Base-by-base conservation (phyloP, 2,797 vertebrate species). In the Sebastes flavidus region DNA sequence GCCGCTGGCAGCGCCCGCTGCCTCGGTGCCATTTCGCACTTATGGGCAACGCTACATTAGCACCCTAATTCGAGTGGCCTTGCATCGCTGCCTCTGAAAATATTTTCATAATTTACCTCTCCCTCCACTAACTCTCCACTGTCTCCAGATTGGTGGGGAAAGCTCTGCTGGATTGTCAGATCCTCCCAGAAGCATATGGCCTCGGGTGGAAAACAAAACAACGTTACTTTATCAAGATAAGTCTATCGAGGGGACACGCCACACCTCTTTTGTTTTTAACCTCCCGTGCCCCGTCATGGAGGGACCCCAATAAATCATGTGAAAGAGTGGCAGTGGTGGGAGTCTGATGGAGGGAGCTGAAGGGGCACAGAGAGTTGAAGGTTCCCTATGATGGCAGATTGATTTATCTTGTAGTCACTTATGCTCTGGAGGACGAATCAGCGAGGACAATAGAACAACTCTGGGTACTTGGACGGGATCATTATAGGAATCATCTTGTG, bases 21-120 rank as follows among this genome's bases (percentile, higher is more conserved):
- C 82, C 88, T 91, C 90, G 80, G 81, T 89, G 87, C 87, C 90
- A 90, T 93, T 91, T 89, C 10, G 83, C 90, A 75, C 90, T 94
- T 91, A 91, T 85, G 84, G 87, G 85, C 77, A 72, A 92, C 72
- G 85, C 89, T 85, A 93, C 92, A 95, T 95, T 94, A 95, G 74
- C 86, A 76, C 79, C 83, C 80, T 95, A 95, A 95, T 94, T 94
- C 75, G 63, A 92, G 90, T 72, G 85, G 91, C 88, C 88, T 92
- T 90, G 93, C 95, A 92, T 93, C 85, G 80, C 81, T 89, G 87
- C 80, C 77, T 94, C 89, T 69, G 62, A 93, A 94, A 95, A 94
- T 92, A 91, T 95, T 93, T 92, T 90, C 86, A 90, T 90, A 85
- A 76, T 87, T 89, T 84, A 68, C 65, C 66, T 79, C 38, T 78